Evolutionary conservation across 1,140 invertebrate species (phyloP), one percentile per base, ranked within the genome.

Genomic region (Aphaenogaster ashmeadi): DNA sequence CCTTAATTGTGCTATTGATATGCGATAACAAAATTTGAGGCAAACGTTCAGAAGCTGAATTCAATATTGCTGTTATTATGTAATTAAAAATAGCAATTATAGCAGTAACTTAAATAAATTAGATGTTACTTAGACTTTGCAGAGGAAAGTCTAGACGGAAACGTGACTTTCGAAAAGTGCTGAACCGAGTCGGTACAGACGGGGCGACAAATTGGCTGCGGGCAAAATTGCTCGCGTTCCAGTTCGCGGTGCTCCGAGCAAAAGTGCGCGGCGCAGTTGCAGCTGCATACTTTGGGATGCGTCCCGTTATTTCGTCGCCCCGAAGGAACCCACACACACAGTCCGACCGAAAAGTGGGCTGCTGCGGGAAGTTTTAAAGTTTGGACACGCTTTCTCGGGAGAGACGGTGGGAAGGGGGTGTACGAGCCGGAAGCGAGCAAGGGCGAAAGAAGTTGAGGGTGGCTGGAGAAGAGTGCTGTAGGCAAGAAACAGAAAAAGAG

Each of bases 361-460:
- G 85, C 79, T 77, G 78, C 72, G 74, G 77, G 21, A 79, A 92
- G 86, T 91, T 94, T 89, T 69, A 90, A 94, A 94, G 91, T 93
- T 93, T 92, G 90, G 91, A 92, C 92, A 93, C 89, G 92, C 92
- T 93, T 91, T 92, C 86, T 56, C 60, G 71, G 80, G 85, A n/a
- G 27, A 18, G 56, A 21, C 4, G 27, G 87, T 67, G 41, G 52
- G 80, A 72, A 90, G 87, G 58, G 72, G 67, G 88, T 78, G 88
- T 78, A 83, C 78, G 79, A 84, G 75, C 79, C 88, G 91, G 92
- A 90, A 87, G 84, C 50, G 83, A 84, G 54, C 36, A 52, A 69
- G 60, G 47, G 44, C 36, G 64, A 56, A 87, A 83, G 78, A 79
- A 86, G 58, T 79, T 54, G 47, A 83, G 67, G 56, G 80, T 87